Base-by-base conservation (phyloP, 2,797 vertebrate species). In the Gymnocypris eckloni region DNA sequence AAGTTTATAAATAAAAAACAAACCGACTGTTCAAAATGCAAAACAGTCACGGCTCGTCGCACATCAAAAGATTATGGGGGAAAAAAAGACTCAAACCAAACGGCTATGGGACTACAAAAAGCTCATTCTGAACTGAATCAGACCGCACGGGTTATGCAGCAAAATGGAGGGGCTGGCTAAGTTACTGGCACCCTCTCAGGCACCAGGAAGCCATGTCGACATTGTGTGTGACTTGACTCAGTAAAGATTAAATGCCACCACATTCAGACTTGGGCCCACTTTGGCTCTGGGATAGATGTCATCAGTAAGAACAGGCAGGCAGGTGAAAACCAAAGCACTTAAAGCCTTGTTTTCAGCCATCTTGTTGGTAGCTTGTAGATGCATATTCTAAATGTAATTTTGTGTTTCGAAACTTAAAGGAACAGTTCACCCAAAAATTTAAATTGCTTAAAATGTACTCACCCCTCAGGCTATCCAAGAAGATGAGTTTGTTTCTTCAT, bases 191-290 rank as follows among this genome's bases (percentile, higher is more conserved):
- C 71, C 64, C 61, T 86, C 87, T 83, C 75, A 28, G n/a, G 79
- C 88, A 69, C 72, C 45, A 81, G 87, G 82, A 80, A 88, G 87
- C 89, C 90, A 91, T 90, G 79, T 86, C 89, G 86, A 87, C 79
- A 83, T 85, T 87, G 81, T 86, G 85, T 75, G 83, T 81, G 88
- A 73, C 83, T 90, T 89, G 87, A 82, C 89, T 86, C 66, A 56
- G 50, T 64, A 61, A 71, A 83, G 83, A 83, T 75, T 79, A 87
- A 78, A 87, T 52, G 76, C 33, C 37, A 22, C 77, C 48, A 82
- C 75, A 83, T 85, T 82, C 81, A 18, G 78, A 79, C 81, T 73
- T 41, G n/a, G 86, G 86, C 83, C 84, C 84, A 72, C 64, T 82
- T 84, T 52, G 77, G 56, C 79, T 86, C 69, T 75, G 66, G 48